Evolutionary conservation across 35 echinoderm and acorn worm species (phyloP), one percentile per base, ranked within the genome.

Genomic region (Heliocidaris tuberculata): DNA sequence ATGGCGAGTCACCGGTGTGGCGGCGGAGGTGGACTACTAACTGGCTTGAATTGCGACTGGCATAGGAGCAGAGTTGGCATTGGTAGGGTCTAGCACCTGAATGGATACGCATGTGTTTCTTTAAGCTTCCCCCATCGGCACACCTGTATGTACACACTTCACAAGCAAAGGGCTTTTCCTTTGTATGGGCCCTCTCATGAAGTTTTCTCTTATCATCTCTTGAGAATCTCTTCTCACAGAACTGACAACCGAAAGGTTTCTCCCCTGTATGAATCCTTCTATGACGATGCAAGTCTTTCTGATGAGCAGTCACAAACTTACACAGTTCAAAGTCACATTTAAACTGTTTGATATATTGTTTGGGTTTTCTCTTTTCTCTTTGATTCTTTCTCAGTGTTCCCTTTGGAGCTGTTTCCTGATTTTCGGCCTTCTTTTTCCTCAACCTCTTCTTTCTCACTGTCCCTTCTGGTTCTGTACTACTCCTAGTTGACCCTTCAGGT

Each of bases 1-100:
- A 98, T 9, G 98, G 96, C 10, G 78, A 85, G 86, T 98, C 98
- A 21, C 98, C 98, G 2, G 94, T 98, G 94, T 98, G 98, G 17
- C 70, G 91, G 35, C 95, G 94, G 12, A 97, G 71, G 86, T 98
- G 98, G 24, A 95, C 95, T 5, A 95, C 95, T 48, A 97, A 92
- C 88, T 97, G 96, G 61, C 95, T 96, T 13, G 98, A 97, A 54
- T 95, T 97, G 56, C 97, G 97, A 93, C 97, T 97, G 21, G 95
- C 93, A 71, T 97, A 97, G 21, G 89, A 85, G 56, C 97, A 97
- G 31, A 97, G 94, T 60, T 97, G 97, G 94, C 97, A 97, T 60
- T 96, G 94, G 90, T 93, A 97, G 12, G 97, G 97, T 13, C 97
- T 19, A 35, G 96, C 97, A 30, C 95, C 94, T 9, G 90, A 87